Conservation (phyloP, 2,113 vertebrate species). For the Argyrosomus japonicus region DNA sequence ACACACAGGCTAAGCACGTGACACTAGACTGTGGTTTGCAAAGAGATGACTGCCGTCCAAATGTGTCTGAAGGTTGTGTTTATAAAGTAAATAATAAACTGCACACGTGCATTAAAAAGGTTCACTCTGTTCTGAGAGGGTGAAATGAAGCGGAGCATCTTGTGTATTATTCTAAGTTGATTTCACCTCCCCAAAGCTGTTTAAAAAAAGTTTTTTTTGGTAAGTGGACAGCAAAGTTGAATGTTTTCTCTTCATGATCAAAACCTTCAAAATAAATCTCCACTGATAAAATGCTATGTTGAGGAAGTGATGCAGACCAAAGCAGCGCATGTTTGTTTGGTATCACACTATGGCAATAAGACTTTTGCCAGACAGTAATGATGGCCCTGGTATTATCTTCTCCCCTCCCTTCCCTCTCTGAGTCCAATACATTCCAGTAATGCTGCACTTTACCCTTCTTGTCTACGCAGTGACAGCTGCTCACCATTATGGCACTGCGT, state of each 20-base stretch:
- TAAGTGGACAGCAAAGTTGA: constrained; percentile 3
- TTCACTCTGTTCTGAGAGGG: constrained; percentile 5
- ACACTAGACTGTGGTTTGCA: constrained; percentile 22
- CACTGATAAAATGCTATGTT: constrained; percentile 11
- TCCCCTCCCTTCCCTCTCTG: constrained; percentile 28
- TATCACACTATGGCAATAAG: constrained; percentile 32
- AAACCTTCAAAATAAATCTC: not conserved
- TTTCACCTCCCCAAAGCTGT: not conserved
- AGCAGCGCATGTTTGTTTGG: constrained; percentile 35
- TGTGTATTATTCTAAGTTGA: not conserved
- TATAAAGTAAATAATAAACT: constrained; percentile 36
- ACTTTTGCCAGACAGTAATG: constrained; percentile 48
- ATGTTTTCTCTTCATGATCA: constrained; percentile 8
- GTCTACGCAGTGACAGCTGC: constrained; percentile 80
- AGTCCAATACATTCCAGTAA: constrained; percentile 70
- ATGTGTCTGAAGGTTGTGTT: constrained; percentile 42
- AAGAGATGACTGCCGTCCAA: constrained; percentile 38
- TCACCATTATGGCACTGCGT: constrained; percentile 73
- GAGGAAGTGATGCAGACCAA: constrained; percentile 8
- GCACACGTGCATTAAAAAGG: constrained; percentile 23
- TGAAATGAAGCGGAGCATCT: constrained; percentile 23
- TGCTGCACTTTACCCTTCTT: constrained; percentile 74
- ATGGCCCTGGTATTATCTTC: constrained; percentile 39
- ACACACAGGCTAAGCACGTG: constrained; percentile 53
- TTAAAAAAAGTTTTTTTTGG: not conserved